These are phyloP conservation scores for Drosophila affinis DNA, from an alignment of 2,888 invertebrate genomes.

Conservation along the genomic window DNA sequence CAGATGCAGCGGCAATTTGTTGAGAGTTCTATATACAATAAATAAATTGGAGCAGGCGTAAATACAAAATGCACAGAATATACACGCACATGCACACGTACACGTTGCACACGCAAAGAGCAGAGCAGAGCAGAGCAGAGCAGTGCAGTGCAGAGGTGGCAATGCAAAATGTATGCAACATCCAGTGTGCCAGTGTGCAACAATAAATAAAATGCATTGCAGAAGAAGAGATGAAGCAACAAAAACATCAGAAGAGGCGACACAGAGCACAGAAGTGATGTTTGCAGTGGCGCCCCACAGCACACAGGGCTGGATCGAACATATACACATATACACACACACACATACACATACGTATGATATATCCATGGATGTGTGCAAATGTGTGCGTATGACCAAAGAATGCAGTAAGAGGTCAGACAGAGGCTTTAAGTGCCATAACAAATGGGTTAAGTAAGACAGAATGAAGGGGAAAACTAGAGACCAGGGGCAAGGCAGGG, in stretches of 20 bases:
- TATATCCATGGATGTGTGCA: slow-evolving; percentile 1
- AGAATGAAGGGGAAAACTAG: slow-evolving; percentile 2
- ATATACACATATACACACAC: slow-evolving; percentile 15
- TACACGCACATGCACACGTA: slow-evolving; percentile 8
- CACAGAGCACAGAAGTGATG: slow-evolving; percentile 14
- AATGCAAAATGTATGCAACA: slow-evolving; percentile 60
- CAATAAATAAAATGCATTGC: slow-evolving; percentile 75
- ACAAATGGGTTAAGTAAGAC: slow-evolving; percentile 48
- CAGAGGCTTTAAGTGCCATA: slow-evolving; percentile 45
- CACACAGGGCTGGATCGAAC: slow-evolving; percentile 31
- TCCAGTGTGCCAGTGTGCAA: slow-evolving; percentile 62
- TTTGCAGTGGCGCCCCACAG: slow-evolving; percentile 1
- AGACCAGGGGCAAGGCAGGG: background rate
- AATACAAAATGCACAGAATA: slow-evolving; percentile 59
- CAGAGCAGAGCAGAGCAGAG: too few relatives aligned
- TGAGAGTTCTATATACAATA: slow-evolving; percentile 65
- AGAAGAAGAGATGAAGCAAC: slow-evolving; percentile 50
- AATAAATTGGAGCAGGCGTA: slow-evolving; percentile 77
- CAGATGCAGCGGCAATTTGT: slow-evolving; percentile 63
- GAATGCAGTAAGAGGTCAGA: slow-evolving; percentile 48
- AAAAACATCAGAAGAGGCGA: slow-evolving; percentile 40
- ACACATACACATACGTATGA: background rate
- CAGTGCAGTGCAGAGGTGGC: slow-evolving; percentile 40
- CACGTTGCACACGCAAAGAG: slow-evolving; percentile 3
- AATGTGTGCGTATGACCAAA: slow-evolving; percentile 5